A percentile compares a stretch with the other conserved stretches of the same genome.
Conservation (phyloP, 1,140 invertebrate species). For the Meloidogyne hapla region DNA sequence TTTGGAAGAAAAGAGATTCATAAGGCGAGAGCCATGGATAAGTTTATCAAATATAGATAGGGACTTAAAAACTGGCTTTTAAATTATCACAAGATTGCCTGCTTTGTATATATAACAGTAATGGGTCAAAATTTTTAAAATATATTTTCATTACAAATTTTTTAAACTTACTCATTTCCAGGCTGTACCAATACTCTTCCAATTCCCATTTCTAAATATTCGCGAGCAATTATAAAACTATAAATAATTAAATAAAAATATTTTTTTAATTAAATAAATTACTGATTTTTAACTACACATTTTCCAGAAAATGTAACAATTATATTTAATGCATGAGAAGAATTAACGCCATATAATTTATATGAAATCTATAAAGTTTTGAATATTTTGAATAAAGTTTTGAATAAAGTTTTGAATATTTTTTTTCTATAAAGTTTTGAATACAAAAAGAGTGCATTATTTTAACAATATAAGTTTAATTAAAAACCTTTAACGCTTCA, state of each 20-base stretch:
- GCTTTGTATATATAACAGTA: too few species aligned
- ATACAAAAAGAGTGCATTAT: too few species aligned
- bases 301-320: conserved; percentile 57
- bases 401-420: too few species aligned
- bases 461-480: background rate
- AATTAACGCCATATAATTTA: conserved; percentile 57
- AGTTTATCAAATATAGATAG: too few species aligned
- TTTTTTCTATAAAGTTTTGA: too few species aligned
- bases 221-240: conserved; percentile 53
- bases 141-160: background rate
- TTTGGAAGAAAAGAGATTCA: too few species aligned
- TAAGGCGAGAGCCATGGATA: too few species aligned
- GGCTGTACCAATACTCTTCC: conserved; percentile 50
- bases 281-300: conserved; percentile 51
- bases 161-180: conserved; percentile 35
- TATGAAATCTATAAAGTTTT: conserved; percentile 53
- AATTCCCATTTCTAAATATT: conserved; percentile 56
- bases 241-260: background rate
- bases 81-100: too few species aligned
- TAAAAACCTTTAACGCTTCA: conserved; percentile 58
- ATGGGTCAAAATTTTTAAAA: conserved; percentile 7
- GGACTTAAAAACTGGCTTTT: too few species aligned
- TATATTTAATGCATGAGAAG: conserved; percentile 51
- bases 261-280: conserved; percentile 5
- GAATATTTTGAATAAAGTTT: too few species aligned